Conservation (phyloP, 2,888 invertebrate genomes). For the Lasius fuliginosus region DNA sequence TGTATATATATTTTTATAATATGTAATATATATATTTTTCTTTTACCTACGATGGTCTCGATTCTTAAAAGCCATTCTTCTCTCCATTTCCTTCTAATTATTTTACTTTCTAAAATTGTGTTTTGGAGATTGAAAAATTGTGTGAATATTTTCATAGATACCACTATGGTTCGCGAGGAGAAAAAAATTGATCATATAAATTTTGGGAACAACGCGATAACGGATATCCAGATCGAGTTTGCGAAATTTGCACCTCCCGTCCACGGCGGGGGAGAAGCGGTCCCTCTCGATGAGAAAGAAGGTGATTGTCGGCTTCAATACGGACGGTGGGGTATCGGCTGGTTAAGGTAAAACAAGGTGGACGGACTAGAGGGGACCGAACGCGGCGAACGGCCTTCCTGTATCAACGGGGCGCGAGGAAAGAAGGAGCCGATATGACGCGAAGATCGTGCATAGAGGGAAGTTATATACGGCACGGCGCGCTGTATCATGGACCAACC, state of each 20-base stretch:
- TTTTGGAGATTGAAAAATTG: background rate
- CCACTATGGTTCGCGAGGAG: background rate
- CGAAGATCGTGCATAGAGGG: constrained; percentile 75
- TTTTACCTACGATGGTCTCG: background rate
- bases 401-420: constrained; percentile 72
- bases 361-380: constrained; percentile 60
- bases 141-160: background rate
- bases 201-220: constrained; percentile 3
- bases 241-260: constrained; percentile 48
- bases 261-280: constrained; percentile 5
- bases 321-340: constrained; percentile 60
- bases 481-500: constrained; percentile 75
- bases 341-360: constrained; percentile 74
- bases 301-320: constrained; percentile 65
- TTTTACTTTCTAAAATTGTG: background rate
- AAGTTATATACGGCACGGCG: constrained; percentile 75
- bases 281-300: constrained; percentile 57
- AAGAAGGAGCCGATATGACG: constrained; percentile 75
- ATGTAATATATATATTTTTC: background rate
- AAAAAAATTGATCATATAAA: background rate
- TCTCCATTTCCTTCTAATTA: background rate
- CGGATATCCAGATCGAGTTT: constrained; percentile 42
- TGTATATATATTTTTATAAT: too few relatives aligned
- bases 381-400: constrained; percentile 66
- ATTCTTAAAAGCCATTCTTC: background rate